Base-by-base conservation (phyloP, 2,113 vertebrate species). In the Grus americana region DNA sequence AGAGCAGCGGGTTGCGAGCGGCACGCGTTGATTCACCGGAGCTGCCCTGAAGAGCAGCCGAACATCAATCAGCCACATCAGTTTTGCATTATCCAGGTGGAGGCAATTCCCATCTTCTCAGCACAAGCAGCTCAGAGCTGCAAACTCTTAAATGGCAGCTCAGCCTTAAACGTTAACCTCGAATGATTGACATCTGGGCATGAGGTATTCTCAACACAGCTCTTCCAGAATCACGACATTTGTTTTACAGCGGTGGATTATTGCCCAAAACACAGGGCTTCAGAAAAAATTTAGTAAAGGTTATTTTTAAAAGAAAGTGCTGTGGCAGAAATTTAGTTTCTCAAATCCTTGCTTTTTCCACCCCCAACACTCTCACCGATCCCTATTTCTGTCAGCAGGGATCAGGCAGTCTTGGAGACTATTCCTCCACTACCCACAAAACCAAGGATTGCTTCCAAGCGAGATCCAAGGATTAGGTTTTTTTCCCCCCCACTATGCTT, bases 361-460 rank as follows among this genome's bases (percentile, higher is more conserved):
- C 7, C 12, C 66, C 15, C 50, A 15, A 0, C 0, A 7, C 32
- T 55, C 78, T 18, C 72, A 23, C 10, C 0, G 2, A 55, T 15
- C 34, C 40, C 50, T 30, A 1, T 10, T 16, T 54, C 74, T 50
- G 13, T 12, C 30, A 2, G 83, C 44, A 57, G 30, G 15, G 24
- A 79, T 10, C 36, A 34, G 46, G 34, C 15, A 8, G 19, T 9
- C 23, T 13, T 2, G 20, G 66, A 59, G 36, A 21, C n/a, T 15
- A 6, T 17, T 50, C 50, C 47, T 12, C 42, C 16, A 1, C 30
- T 5, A 5, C 73, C 81, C 81, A 22, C 21, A 38, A 47, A 82
- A 29, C 2, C 81, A 15, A 36, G 21, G n/a, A n/a, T 4, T 6
- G 49, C 23, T 87, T 16, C 22, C 6, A 11, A 66, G 40, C 0